A percentile compares a stretch with the other conserved stretches of the same genome.
Evolutionary conservation across 2,113 vertebrate species (phyloP).

Genomic region (Oreocharis arfaki): DNA sequence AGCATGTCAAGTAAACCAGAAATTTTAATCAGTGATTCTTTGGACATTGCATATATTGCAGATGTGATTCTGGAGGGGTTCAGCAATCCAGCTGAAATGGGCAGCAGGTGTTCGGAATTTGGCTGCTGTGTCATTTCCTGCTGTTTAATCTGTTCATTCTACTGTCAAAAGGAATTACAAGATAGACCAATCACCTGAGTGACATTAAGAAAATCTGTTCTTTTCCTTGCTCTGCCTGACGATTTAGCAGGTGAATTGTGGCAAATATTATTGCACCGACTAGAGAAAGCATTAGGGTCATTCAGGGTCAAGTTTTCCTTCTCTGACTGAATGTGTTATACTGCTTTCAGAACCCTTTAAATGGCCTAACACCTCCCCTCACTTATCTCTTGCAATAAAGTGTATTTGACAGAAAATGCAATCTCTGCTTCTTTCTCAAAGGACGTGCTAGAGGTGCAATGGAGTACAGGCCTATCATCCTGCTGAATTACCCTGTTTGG

Average conservation of each 20-base stretch:
- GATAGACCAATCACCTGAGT: background rate
- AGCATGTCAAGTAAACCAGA: background rate
- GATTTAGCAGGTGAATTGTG: background rate
- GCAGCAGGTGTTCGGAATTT: background rate
- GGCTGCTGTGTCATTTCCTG: background rate
- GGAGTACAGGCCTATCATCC: background rate
- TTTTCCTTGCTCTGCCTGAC: background rate
- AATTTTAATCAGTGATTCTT: background rate
- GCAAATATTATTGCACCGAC: background rate
- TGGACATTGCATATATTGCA: background rate
- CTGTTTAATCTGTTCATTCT: background rate
- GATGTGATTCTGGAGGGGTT: background rate
- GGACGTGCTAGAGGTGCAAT: background rate
- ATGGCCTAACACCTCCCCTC: background rate
- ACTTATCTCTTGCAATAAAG: background rate
- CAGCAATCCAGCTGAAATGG: background rate
- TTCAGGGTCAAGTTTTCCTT: background rate
- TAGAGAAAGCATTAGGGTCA: background rate
- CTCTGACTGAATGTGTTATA: background rate
- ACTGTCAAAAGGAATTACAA: constrained; percentile 1
- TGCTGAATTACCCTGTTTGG: background rate
- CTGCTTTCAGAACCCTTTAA: background rate
- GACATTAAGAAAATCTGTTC: background rate
- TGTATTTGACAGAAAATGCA: background rate
- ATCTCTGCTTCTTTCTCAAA: background rate